Evolutionary conservation across 1,140 invertebrate species (phyloP).

Genomic region (Drosophila serrata): DNA sequence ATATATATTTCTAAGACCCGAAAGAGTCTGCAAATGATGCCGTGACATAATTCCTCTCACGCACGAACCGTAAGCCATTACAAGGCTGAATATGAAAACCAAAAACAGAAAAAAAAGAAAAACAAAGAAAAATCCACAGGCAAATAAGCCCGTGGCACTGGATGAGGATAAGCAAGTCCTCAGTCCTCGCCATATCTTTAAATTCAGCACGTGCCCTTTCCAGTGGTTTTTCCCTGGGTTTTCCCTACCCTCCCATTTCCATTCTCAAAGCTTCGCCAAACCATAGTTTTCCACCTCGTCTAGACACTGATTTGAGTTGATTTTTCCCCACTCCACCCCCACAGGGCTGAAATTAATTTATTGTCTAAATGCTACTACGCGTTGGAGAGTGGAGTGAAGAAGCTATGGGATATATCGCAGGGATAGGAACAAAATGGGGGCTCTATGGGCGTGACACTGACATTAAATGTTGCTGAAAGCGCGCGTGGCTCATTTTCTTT

Average conservation of each 20-base stretch:
- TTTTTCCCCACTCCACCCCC: conserved; percentile 25
- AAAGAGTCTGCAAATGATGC: conserved; percentile 17
- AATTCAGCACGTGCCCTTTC: conserved; percentile 65
- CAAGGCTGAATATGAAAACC: conserved; percentile 42
- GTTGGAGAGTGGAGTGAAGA: background rate
- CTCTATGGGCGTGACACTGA: conserved; percentile 59
- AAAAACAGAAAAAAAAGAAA: conserved; percentile 16
- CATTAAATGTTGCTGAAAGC: conserved; percentile 73
- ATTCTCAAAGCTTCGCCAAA: conserved; percentile 1
- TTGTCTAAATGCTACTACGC: conserved; percentile 58
- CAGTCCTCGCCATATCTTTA: conserved; percentile 45
- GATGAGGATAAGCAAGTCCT: conserved; percentile 34
- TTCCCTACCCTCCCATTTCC: conserved; percentile 2
- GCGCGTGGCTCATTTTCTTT: conserved; percentile 61
- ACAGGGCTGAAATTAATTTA: conserved; percentile 71
- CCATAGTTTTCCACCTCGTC: conserved; percentile 53
- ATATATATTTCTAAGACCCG: conserved; percentile 3
- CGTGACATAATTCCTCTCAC: conserved; percentile 51
- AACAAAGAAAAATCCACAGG: conserved; percentile 18
- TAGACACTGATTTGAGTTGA: conserved; percentile 77
- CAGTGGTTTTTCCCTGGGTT: conserved; percentile 31
- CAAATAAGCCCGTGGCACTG: conserved; percentile 45
- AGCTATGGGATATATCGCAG: background rate
- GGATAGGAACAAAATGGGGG: conserved; percentile 3
- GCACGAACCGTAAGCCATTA: conserved; percentile 38